Evolutionary conservation across 2,888 invertebrate genomes (phyloP), one percentile per base, ranked within the genome.

Genomic region (Calameuta idolon): DNA sequence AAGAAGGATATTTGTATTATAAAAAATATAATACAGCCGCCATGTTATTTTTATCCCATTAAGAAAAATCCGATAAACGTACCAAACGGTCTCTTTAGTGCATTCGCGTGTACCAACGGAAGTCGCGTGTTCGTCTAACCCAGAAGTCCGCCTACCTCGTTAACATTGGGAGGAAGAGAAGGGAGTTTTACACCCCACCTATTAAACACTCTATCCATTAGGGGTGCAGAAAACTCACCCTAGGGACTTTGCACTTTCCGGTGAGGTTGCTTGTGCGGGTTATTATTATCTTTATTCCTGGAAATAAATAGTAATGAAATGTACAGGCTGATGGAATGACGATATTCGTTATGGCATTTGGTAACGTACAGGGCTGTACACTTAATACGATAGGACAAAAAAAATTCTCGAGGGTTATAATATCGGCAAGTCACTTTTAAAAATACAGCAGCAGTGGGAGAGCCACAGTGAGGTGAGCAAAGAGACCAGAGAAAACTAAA

Each of bases 141-240:
- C 71, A 68, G 55, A 74, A 78, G 80, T 78, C 83, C 85, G 84
- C 84, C 83, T 78, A 84, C 84, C 79, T 85, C 84, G 79, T 84
- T 85, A 83, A 80, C 78, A 78, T 74, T 79, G 71, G 15, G 75
- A 30, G 34, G 9, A 11, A 11, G 34, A 55, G 75, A 40, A 11
- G 4, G 75, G 55, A 9, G 71, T 4, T 31, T 9, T 23, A 71
- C 71, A 31, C 31, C 71, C 71, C 71, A 31, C 71, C 71, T 71
- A 71, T 71, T 71, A 71, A 71, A 33, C 55, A 55, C 31, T 71
- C 71, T 33, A 33, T 31, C 31, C 71, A 71, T 71, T 33, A 71
- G 31, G 71, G 71, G 71, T 71, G 71, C 31, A 33, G 31, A 71
- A 71, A 71, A 71, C 23, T 55, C 55, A 9, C 55, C 55, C 15